Evolutionary conservation across 2,113 vertebrate species (phyloP), one percentile per base, ranked within the genome.

Genomic region (Limnothrissa miodon): DNA sequence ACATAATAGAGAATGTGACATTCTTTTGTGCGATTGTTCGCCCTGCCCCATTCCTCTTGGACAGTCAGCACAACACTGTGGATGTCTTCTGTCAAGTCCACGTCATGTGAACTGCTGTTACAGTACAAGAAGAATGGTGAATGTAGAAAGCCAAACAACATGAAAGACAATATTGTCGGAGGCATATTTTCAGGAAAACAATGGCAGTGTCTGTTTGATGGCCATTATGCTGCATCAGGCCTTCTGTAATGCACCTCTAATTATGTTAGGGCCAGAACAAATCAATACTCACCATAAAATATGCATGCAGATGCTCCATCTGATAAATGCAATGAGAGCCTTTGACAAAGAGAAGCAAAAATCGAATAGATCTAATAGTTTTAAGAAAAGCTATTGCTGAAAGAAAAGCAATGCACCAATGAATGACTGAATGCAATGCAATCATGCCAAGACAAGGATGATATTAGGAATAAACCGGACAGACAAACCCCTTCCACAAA

Each of bases 261-360:
- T 74, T 74, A 33, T 74, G 66, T 74, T 74, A 15, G 15, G 33
- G 66, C 29, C 29, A 39, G 66, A 74, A 33, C 66, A 29, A 74
- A 74, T 74, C 66, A 74, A 74, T 74, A 74, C 29, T 33, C 13
- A 15, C 13, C 66, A 74, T 74, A 17, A 74, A 74, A 74, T 74
- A 74, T 74, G 66, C 29, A 74, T 74, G 29, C 33, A 74, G 66
- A 74, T 17, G 10, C 29, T 74, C 25, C 66, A 36, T 4, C 25
- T 33, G 66, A 74, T 66, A 66, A 25, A 66, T 66, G 25, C 59
- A 66, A 25, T 33, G 9, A 29, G 29, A 33, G 59, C 25, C 29
- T 74, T 33, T 33, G 13, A 11, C 29, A 74, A 33, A 23, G 21
- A 19, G 4, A 13, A 39, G 29, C 66, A 36, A 15, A 62, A 25